Percentiles rank a stretch among this genome's conserved stretches.
phyloP scores from a whole-genome alignment of 2,113 vertebrate species.

The Crotalus tigris region DNA sequence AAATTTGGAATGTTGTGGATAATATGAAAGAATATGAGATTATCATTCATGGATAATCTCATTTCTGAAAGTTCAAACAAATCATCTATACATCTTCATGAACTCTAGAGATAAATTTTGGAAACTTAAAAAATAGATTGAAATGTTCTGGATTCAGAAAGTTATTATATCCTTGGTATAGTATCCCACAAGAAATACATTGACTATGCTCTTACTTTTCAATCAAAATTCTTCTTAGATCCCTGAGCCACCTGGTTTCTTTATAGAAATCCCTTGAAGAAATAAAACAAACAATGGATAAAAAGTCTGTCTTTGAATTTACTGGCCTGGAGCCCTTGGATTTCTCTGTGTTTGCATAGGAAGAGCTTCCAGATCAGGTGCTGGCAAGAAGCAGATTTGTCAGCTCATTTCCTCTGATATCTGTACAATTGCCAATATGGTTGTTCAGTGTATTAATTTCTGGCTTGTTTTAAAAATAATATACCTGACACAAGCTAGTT shows the following conservation, averaged over 20 bases:
- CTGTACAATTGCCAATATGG: not conserved
- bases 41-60: not conserved
- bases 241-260: not conserved
- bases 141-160: not conserved
- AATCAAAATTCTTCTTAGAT: not conserved
- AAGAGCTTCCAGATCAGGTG: constrained; percentile 12
- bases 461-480: constrained; percentile 2
- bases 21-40: not conserved
- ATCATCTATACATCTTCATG: not conserved
- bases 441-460: not conserved
- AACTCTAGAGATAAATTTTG: not conserved
- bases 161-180: not conserved
- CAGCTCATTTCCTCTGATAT: constrained; percentile 6
- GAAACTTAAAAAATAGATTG: not conserved
- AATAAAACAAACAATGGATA: constrained; percentile 7
- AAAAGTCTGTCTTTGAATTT: constrained; percentile 13
- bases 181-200: not conserved
- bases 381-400: not conserved
- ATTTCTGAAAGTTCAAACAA: not conserved
- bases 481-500: not conserved
- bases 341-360: not conserved
- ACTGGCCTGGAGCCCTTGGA: not conserved
- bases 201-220: not conserved
- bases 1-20: too few species aligned
- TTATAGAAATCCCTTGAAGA: not conserved